These are phyloP conservation scores for Euschistus heros DNA, from an alignment of 1,140 invertebrate species.

Conservation along the genomic window DNA sequence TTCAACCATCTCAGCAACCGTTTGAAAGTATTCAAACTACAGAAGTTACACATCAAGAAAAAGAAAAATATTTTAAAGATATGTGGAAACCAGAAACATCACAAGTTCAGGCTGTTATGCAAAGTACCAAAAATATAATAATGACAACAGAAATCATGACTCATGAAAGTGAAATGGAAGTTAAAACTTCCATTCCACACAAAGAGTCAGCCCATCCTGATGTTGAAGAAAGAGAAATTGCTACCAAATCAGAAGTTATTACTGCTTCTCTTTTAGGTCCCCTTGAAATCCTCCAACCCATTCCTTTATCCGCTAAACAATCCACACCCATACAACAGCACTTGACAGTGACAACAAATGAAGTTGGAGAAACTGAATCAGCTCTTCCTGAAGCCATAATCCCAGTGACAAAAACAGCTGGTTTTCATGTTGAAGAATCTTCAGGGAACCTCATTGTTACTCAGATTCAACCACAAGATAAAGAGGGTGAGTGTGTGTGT, in stretches of 20 bases:
- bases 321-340: constrained; percentile 37
- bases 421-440: constrained; percentile 29
- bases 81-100: constrained; percentile 32
- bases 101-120: constrained; percentile 36
- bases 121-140: constrained; percentile 38
- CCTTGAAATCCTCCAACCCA: constrained; percentile 34
- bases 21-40: constrained; percentile 32
- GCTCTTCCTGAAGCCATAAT: constrained; percentile 36
- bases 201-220: constrained; percentile 34
- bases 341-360: constrained; percentile 42
- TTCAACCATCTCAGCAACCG: constrained; percentile 28
- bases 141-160: constrained; percentile 39
- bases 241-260: constrained; percentile 38
- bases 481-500: constrained; percentile 43
- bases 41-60: constrained; percentile 35
- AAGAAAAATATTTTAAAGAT: constrained; percentile 32
- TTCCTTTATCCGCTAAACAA: constrained; percentile 33
- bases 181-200: constrained; percentile 32
- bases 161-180: constrained; percentile 36
- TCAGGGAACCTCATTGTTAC: constrained; percentile 34
- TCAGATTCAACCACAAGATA: constrained; percentile 38
- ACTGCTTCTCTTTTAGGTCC: constrained; percentile 33
- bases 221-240: constrained; percentile 34
- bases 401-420: constrained; percentile 30
- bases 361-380: constrained; percentile 39